Evolutionary conservation across 2,113 vertebrate species (phyloP).

Genomic region (Protobothrops flavoviridis): DNA sequence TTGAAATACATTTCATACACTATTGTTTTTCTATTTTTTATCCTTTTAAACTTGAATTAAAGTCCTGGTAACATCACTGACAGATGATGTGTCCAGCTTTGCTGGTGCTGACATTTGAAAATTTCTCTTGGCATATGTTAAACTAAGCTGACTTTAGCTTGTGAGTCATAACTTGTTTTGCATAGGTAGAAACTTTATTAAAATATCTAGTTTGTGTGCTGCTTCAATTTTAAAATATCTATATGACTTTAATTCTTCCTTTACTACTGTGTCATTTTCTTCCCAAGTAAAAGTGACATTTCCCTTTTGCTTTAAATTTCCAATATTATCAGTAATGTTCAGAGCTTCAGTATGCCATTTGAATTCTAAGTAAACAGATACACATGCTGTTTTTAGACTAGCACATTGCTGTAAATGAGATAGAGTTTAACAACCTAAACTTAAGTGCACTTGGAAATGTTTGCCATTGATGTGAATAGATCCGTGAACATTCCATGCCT

Average conservation of each 20-base stretch:
- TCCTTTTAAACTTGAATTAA: background rate
- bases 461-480: background rate
- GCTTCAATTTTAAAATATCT: background rate
- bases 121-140: background rate
- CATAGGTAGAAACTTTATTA: background rate
- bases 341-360: background rate
- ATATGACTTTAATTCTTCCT: background rate
- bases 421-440: background rate
- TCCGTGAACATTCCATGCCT: background rate
- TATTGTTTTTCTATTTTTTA: background rate
- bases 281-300: background rate
- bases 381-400: slow-evolving; percentile 12
- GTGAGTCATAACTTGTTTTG: slow-evolving; percentile 14
- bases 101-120: background rate
- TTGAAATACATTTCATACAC: background rate
- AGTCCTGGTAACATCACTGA: background rate
- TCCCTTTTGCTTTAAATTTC: background rate
- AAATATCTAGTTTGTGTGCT: background rate
- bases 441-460: background rate
- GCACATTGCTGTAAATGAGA: background rate
- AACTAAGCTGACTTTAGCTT: slow-evolving; percentile 15
- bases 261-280: background rate
- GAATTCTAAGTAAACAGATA: background rate
- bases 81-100: background rate
- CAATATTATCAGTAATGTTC: background rate